phyloP scores from a whole-genome alignment of 1,140 invertebrate species.

The Trinorchestia longiramus region DNA sequence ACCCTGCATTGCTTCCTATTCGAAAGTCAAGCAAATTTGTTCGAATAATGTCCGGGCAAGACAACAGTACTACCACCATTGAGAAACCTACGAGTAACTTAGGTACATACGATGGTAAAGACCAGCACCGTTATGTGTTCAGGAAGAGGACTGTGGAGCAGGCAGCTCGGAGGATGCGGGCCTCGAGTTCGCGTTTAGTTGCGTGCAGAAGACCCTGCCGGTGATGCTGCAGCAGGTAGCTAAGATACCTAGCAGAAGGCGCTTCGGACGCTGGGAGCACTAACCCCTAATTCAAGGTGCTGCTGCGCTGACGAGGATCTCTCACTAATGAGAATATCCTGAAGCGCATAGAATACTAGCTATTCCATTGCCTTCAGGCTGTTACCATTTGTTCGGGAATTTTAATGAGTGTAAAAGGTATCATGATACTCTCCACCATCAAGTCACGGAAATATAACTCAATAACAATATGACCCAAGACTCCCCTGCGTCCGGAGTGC shows the following conservation, averaged over 20 bases:
- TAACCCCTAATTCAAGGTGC: not conserved
- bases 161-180: not conserved
- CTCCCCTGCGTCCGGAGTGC: not conserved
- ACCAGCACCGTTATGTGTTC: no score
- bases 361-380: not conserved
- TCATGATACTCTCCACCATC: not conserved
- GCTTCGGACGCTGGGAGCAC: not conserved
- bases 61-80: no score
- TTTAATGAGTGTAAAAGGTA: not conserved
- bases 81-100: no score
- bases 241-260: not conserved
- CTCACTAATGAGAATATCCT: not conserved
- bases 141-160: not conserved
- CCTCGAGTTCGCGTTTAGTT: conserved; percentile 42
- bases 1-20: no score
- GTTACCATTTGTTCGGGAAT: not conserved
- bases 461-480: not conserved
- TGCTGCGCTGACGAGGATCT: not conserved
- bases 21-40: no score
- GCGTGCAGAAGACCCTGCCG: conserved; percentile 40
- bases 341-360: not conserved
- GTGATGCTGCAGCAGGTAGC: conserved; percentile 27
- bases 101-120: no score
- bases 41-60: no score
- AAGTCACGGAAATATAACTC: not conserved